Evolutionary conservation across 2,888 invertebrate species (phyloP).

Genomic region (Norana najaformis): DNA sequence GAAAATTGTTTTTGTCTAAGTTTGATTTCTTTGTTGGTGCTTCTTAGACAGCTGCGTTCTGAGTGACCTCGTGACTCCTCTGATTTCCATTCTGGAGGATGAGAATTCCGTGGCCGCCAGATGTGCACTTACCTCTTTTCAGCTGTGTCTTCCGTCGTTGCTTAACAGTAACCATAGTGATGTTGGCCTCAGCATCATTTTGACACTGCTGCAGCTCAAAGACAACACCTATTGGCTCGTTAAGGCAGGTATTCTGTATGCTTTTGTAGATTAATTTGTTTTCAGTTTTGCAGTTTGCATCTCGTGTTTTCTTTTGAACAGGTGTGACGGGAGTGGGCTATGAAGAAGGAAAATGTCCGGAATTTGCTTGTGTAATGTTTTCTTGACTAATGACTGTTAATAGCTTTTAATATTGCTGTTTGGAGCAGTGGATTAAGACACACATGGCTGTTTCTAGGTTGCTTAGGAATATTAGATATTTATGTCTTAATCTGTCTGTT

Average conservation of each 20-base stretch:
- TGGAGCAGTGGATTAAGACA: neutral
- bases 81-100: conserved; percentile 57
- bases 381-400: neutral
- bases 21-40: neutral
- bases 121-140: conserved; percentile 72
- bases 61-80: conserved; percentile 52
- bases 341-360: neutral
- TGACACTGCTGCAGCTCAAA: conserved; percentile 70
- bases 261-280: neutral
- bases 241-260: conserved; percentile 66
- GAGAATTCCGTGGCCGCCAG: conserved; percentile 77
- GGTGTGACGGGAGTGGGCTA: neutral
- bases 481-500: no score
- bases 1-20: no score
- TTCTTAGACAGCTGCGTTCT: conserved; percentile 39
- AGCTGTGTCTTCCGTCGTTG: conserved; percentile 68
- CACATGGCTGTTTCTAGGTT: neutral
- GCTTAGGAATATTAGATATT: no score
- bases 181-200: conserved; percentile 68
- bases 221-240: conserved; percentile 83
- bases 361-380: neutral
- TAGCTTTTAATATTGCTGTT: neutral
- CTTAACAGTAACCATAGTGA: conserved; percentile 70
- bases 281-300: neutral
- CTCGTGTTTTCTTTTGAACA: neutral